Evolutionary conservation across 1,140 invertebrate species (phyloP).

Genomic region (Diorhabda elongata): DNA sequence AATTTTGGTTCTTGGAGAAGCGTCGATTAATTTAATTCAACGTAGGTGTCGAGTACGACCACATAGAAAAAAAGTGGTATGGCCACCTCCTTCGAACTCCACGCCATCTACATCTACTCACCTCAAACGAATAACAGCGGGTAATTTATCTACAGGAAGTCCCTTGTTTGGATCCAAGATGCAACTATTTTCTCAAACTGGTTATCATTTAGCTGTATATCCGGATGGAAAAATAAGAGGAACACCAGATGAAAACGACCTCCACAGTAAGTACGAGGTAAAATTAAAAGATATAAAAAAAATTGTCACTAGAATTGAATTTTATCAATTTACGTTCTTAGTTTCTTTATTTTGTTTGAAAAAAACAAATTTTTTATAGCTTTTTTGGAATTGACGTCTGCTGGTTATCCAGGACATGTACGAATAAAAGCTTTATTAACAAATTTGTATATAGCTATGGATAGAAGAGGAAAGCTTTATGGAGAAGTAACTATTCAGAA

Average conservation of each 20-base stretch:
- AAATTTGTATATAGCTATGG: conserved; percentile 59
- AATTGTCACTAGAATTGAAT: conserved; percentile 4
- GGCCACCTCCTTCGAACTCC: conserved; percentile 32
- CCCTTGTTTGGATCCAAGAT: conserved; percentile 46
- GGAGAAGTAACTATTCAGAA: conserved; percentile 53
- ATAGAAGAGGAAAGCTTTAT: conserved; percentile 58
- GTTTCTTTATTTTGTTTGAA: background rate
- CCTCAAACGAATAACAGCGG: conserved; percentile 22
- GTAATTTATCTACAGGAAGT: conserved; percentile 30
- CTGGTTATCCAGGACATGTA: conserved; percentile 52
- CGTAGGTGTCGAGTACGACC: background rate
- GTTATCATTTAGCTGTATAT: conserved; percentile 55
- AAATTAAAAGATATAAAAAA: background rate
- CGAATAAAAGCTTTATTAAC: conserved; percentile 56
- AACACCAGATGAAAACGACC: conserved; percentile 50
- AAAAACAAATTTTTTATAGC: conserved; percentile 43
- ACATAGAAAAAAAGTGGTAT: conserved; percentile 23
- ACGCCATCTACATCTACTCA: conserved; percentile 20
- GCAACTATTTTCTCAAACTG: conserved; percentile 56
- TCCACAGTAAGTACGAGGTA: conserved; percentile 49
- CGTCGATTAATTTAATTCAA: too few species aligned
- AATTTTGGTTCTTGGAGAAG: too few species aligned
- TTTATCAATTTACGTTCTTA: conserved; percentile 2
- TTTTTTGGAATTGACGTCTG: conserved; percentile 54
- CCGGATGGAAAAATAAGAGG: conserved; percentile 53